Conservation (phyloP, 2,888 invertebrate genomes). For the Lamellibrachia satsuma region DNA sequence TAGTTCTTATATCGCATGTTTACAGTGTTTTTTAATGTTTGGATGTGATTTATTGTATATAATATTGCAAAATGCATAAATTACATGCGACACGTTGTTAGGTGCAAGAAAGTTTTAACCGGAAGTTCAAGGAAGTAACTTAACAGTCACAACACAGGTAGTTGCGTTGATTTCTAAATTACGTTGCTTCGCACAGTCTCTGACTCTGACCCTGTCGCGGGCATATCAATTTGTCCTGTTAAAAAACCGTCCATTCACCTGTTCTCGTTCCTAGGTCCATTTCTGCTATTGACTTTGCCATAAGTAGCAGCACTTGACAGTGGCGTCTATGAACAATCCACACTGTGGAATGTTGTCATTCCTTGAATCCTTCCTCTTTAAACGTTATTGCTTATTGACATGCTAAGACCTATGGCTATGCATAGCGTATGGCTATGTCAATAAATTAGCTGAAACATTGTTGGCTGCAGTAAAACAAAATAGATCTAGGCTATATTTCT, state of each 20-base stretch:
- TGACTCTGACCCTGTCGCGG: too few species aligned
- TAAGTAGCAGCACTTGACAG: neutral
- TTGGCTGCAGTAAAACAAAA: neutral
- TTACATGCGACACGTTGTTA: neutral
- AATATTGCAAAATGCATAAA: neutral
- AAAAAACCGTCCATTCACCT: neutral
- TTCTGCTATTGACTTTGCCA: neutral
- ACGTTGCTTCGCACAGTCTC: too few species aligned
- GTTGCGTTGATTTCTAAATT: neutral
- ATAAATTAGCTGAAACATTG: neutral
- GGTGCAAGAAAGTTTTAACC: neutral
- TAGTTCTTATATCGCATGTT: neutral
- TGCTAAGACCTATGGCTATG: neutral
- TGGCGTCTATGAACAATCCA: constrained; percentile 6
- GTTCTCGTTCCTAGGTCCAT: neutral
- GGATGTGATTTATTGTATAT: neutral
- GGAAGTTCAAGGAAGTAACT: neutral
- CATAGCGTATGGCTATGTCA: neutral
- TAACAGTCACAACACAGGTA: neutral
- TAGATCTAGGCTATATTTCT: neutral
- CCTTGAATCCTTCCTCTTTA: neutral
- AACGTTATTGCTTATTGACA: neutral
- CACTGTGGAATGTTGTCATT: neutral
- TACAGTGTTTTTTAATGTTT: neutral
- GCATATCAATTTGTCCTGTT: neutral